Evolutionary conservation across 2,113 vertebrate species (phyloP).

Genomic region (Pomatorhinus ruficollis): DNA sequence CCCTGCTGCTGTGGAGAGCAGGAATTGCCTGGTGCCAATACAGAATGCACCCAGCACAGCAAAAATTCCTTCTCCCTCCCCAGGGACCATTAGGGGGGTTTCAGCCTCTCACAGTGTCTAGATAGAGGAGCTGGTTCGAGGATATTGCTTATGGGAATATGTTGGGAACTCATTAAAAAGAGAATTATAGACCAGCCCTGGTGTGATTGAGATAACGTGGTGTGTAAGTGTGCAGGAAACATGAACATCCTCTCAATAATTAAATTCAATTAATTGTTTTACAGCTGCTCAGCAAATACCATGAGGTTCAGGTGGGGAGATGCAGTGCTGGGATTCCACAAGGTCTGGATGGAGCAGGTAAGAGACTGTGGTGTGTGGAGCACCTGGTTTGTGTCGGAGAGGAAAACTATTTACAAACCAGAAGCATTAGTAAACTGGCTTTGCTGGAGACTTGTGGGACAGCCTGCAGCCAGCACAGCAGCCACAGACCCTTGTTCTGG

Average conservation of each 20-base stretch:
- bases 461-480: not conserved
- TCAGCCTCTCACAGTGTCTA: not conserved
- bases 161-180: not conserved
- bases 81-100: not conserved
- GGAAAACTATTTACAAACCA: not conserved
- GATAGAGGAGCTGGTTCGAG: not conserved
- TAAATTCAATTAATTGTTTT: not conserved
- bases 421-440: not conserved
- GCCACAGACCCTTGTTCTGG: not conserved
- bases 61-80: not conserved
- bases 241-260: not conserved
- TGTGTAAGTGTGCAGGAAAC: not conserved
- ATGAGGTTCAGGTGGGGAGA: not conserved
- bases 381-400: not conserved
- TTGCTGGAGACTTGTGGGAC: not conserved
- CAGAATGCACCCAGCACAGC: not conserved
- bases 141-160: not conserved
- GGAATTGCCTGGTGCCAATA: not conserved
- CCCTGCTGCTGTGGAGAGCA: not conserved
- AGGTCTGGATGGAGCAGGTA: not conserved
- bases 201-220: not conserved
- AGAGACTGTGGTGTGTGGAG: not conserved
- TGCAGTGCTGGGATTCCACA: not conserved
- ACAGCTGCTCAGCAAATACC: not conserved
- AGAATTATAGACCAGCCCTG: not conserved